Percentiles rank a stretch among this genome's conserved stretches.
These are phyloP conservation scores for Congeria kusceri DNA, from an alignment of 2,888 invertebrate genomes.

Conservation along the genomic window DNA sequence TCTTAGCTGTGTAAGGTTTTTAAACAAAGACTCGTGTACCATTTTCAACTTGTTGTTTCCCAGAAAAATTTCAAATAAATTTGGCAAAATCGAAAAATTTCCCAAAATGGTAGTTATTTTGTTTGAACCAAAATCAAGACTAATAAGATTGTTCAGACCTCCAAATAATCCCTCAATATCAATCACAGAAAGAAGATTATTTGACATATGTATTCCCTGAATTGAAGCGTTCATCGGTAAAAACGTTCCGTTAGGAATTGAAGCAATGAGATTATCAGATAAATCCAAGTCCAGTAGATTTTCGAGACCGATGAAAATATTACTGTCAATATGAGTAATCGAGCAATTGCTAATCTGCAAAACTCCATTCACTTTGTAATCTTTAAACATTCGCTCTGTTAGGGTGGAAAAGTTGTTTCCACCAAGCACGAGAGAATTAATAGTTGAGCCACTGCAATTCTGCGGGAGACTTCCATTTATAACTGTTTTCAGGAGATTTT, in stretches of 20 bases:
- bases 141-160: not conserved
- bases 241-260: constrained; percentile 20
- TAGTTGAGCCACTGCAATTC: constrained; percentile 1
- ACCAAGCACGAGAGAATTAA: constrained; percentile 11
- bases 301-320: not conserved
- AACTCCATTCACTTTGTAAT: not conserved
- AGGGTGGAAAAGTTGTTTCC: constrained; percentile 4
- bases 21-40: constrained; percentile 8
- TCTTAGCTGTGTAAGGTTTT: not conserved
- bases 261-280: constrained; percentile 9
- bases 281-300: constrained; percentile 3
- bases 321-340: not conserved
- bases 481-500: constrained; percentile 13
- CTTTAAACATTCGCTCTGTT: not conserved
- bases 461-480: not conserved
- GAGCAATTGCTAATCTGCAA: not conserved
- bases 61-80: constrained; percentile 1
- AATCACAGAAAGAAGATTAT: constrained; percentile 9
- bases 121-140: not conserved
- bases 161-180: not conserved
- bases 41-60: not conserved
- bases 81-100: not conserved
- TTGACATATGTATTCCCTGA: not conserved
- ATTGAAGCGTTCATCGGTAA: not conserved
- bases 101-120: not conserved